These are phyloP conservation scores for Adrianichthys oophorus DNA, from an alignment of 2,797 vertebrate genomes.

Conservation along the genomic window DNA sequence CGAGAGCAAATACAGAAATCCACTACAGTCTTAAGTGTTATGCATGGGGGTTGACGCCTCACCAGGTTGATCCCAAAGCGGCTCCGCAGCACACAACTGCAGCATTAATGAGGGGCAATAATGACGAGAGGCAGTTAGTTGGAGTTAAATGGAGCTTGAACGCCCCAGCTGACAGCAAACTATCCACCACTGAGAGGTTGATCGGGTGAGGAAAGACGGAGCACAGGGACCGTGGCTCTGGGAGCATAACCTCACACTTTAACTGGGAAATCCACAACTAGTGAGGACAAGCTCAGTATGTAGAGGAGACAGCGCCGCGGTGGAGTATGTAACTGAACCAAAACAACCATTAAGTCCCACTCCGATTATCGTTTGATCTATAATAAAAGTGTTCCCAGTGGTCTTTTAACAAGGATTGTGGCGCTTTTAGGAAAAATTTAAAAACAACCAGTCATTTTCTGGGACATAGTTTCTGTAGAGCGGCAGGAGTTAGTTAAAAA, in stretches of 20 bases:
- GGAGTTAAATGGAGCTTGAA: constrained; percentile 75
- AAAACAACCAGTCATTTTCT: too few relatives aligned
- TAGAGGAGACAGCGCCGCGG: constrained; percentile 13
- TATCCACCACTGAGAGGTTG: constrained; percentile 56
- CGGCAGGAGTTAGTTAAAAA: too few relatives aligned
- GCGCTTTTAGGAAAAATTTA: too few relatives aligned
- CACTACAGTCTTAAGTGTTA: constrained; percentile 18
- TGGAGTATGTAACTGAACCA: background rate
- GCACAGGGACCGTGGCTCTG: constrained; percentile 34
- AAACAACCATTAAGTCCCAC: too few relatives aligned
- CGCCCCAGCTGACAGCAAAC: constrained; percentile 67
- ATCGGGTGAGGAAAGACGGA: constrained; percentile 44
- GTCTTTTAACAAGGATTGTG: too few relatives aligned
- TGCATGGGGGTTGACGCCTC: constrained; percentile 34
- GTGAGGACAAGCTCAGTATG: constrained; percentile 6
- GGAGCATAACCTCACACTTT: constrained; percentile 49
- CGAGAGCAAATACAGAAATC: constrained; percentile 17
- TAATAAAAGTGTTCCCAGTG: too few relatives aligned
- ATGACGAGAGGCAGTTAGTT: constrained; percentile 73
- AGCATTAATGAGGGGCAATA: constrained; percentile 67
- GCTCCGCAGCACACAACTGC: constrained; percentile 49
- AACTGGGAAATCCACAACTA: constrained; percentile 33
- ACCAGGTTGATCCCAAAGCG: constrained; percentile 43
- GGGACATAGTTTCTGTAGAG: too few relatives aligned
- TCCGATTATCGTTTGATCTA: too few relatives aligned